Evolutionary conservation across 2,797 vertebrate genomes (phyloP).

Genomic region (Lepidocolaptes lacrymiger): DNA sequence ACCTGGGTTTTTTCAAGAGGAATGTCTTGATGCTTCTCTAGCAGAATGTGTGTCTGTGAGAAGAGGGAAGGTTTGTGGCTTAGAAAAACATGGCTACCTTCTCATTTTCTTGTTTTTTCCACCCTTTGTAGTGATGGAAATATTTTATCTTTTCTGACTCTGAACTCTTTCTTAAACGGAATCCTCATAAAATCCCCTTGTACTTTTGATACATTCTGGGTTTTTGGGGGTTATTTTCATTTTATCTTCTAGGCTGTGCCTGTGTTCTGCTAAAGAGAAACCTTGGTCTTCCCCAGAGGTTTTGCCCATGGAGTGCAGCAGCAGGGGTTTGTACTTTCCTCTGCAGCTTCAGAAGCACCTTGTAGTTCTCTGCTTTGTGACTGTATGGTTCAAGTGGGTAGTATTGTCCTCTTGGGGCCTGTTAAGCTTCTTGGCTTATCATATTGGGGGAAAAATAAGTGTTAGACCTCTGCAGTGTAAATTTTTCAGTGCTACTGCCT

Average conservation of each 20-base stretch:
- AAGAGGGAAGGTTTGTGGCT: neutral
- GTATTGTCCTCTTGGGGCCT: neutral
- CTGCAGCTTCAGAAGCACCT: neutral
- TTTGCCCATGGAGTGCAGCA: accelerated
- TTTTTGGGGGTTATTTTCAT: neutral
- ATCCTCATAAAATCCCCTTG: neutral
- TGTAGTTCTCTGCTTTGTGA: neutral
- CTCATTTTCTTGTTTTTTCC: neutral
- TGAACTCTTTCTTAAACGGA: neutral
- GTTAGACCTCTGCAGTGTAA: neutral
- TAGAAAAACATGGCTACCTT: accelerated
- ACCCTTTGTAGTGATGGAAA: neutral
- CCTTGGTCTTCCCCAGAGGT: neutral
- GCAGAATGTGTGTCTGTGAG: neutral
- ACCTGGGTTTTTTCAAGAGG: neutral
- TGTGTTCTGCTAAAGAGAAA: neutral
- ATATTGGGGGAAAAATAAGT: neutral
- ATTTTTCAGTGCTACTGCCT: neutral
- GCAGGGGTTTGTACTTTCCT: neutral
- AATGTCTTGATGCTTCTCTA: neutral
- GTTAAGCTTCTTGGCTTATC: neutral
- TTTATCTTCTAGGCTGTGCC: neutral
- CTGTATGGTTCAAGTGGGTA: accelerated
- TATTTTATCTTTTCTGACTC: neutral
- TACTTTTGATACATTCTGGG: neutral